Evolutionary conservation across 2,888 invertebrate genomes (phyloP), one percentile per base, ranked within the genome.

Genomic region (Pelosia muscerda): DNA sequence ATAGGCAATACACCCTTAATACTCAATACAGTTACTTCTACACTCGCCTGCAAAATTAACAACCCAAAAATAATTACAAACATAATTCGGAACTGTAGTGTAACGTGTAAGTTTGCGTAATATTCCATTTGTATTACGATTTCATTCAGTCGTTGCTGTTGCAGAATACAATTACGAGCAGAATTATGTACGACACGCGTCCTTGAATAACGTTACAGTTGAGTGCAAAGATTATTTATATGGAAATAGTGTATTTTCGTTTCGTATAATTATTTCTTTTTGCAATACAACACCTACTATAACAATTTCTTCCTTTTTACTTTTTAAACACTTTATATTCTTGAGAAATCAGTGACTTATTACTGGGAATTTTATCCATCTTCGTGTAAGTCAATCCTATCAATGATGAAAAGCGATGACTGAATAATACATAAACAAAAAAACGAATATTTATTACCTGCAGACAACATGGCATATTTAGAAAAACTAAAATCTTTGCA

Each of bases 71-170:
- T 65, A 75, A 76, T 69, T 76, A 76, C 69, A 68, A 8, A 65
- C 71, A 74, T 61, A 67, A 68, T 79, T 79, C 65, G 71, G 71
- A 62, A 74, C 65, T 58, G 70, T 68, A 71, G 59, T 66, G 66
- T 63, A 66, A 69, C 25, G 42, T 63, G 59, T 38, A 58, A 63
- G 38, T 69, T 76, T 78, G 66, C 75, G 76, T 68, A 80, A 81
- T 71, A 63, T 64, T 63, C 68, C 59, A 67, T 71, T 72, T 76
- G 71, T 69, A 60, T 49, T 63, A 73, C 72, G 65, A 69, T 74
- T 82, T 73, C 82, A 81, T 81, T 82, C 82, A 82, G 75, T 73
- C 65, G 65, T 67, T 74, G 66, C 68, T 72, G 57, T 68, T 66
- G 73, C 69, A 65, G 56, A 62, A 71, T 72, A 72, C 68, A 68